phyloP scores from a whole-genome alignment of 1,140 invertebrate genomes.

The Holotrichia oblita region DNA sequence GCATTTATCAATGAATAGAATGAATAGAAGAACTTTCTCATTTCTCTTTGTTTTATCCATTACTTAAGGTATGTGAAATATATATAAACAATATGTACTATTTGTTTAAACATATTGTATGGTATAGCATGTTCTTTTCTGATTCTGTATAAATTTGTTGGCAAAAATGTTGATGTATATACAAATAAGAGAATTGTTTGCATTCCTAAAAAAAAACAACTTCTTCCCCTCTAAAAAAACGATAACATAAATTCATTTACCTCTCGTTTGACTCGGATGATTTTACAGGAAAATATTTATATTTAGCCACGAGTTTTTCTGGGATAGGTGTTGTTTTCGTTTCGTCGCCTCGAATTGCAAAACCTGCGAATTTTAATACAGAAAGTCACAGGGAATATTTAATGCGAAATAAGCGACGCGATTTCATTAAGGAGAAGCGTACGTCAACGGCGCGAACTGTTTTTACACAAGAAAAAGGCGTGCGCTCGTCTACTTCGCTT shows the following conservation, averaged over 20 bases:
- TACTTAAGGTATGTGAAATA: too few relatives aligned
- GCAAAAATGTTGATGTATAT: too few relatives aligned
- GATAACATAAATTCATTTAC: constrained; percentile 8
- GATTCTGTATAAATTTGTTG: too few relatives aligned
- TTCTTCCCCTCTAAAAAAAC: background rate
- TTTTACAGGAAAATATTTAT: constrained; percentile 18
- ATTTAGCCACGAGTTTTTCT: background rate
- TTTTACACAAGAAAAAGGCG: background rate
- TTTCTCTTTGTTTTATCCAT: too few relatives aligned
- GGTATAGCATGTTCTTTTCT: too few relatives aligned
- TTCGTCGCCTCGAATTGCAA: background rate
- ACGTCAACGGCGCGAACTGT: background rate
- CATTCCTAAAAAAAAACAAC: background rate
- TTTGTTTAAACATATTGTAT: too few relatives aligned
- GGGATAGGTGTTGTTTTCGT: background rate
- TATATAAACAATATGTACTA: too few relatives aligned
- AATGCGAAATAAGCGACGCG: constrained; percentile 11
- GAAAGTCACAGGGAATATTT: constrained; percentile 6
- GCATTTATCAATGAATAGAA: too few relatives aligned
- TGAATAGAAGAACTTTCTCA: too few relatives aligned
- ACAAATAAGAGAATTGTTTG: too few relatives aligned
- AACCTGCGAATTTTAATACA: background rate
- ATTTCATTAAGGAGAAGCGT: background rate
- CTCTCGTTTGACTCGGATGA: background rate
- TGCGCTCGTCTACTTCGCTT: background rate